Evolutionary conservation across 2,888 invertebrate genomes (phyloP).

Genomic region (Allacma fusca): DNA sequence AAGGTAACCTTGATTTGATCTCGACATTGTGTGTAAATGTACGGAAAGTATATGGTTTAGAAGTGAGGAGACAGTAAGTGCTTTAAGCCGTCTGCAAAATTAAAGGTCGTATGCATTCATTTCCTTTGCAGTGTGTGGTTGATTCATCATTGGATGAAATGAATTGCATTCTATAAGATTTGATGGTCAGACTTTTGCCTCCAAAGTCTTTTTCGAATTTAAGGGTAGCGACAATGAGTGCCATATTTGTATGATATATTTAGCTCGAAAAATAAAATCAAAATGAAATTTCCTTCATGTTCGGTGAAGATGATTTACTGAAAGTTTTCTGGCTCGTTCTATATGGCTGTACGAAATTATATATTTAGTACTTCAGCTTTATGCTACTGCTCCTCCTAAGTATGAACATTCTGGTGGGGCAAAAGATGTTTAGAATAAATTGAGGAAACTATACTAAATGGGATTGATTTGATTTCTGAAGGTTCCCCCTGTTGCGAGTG

Average conservation of each 20-base stretch:
- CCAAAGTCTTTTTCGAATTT: not conserved
- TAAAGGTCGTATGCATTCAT: conserved; percentile 17
- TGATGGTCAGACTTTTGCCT: conserved; percentile 8
- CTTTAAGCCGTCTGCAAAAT: not conserved
- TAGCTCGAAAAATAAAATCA: too few relatives aligned
- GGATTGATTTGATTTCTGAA: not conserved
- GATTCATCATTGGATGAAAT: conserved; percentile 8
- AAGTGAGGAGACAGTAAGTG: not conserved
- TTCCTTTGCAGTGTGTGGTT: not conserved
- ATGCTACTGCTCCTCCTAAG: too few relatives aligned
- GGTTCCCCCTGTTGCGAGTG: conserved; percentile 51
- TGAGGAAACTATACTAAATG: too few relatives aligned
- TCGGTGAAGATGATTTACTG: too few relatives aligned
- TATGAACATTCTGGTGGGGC: too few relatives aligned
- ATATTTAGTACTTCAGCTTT: too few relatives aligned
- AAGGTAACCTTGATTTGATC: conserved; percentile 34
- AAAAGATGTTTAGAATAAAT: not conserved
- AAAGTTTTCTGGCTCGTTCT: too few relatives aligned
- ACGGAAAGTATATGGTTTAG: not conserved
- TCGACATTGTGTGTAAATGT: conserved; percentile 30
- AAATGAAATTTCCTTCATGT: too few relatives aligned
- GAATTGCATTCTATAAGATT: not conserved
- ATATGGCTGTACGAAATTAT: too few relatives aligned
- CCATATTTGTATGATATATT: too few relatives aligned
- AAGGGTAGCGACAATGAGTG: too few relatives aligned